Percentiles rank a stretch among this genome's conserved stretches.
These are phyloP conservation scores for Pangasius macronema DNA, from an alignment of 2,797 vertebrate species.

Conservation along the genomic window DNA sequence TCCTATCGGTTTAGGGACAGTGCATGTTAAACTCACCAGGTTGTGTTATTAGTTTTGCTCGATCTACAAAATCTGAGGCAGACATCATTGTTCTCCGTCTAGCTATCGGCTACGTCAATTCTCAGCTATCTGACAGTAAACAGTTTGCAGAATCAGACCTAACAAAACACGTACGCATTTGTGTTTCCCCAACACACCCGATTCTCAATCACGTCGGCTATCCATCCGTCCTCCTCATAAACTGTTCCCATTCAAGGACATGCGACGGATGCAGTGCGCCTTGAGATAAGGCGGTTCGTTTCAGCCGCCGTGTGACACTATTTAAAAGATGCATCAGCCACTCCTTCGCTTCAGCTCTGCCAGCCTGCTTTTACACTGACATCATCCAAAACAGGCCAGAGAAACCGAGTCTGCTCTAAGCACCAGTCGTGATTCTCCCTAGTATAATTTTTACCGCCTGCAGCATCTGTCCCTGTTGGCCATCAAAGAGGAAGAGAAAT, in stretches of 20 bases:
- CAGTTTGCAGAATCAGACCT: conserved; percentile 30
- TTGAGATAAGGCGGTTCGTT: conserved; percentile 52
- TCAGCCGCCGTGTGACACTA: conserved; percentile 52
- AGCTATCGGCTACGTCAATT: conserved; percentile 23
- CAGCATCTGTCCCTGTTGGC: conserved; percentile 62
- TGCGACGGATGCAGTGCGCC: conserved; percentile 13
- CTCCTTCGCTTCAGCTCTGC: conserved; percentile 18
- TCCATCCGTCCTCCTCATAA: conserved; percentile 31
- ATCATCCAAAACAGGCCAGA: conserved; percentile 42
- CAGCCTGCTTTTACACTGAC: conserved; percentile 45
- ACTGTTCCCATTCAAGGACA: conserved; percentile 49
- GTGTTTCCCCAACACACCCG: conserved; percentile 15
- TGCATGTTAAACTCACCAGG: conserved; percentile 19
- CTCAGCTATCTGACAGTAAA: conserved; percentile 42
- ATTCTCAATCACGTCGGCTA: conserved; percentile 45
- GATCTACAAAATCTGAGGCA: conserved; percentile 36
- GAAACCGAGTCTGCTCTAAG: conserved; percentile 43
- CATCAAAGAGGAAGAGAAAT: conserved; percentile 62
- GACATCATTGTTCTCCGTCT: conserved; percentile 32
- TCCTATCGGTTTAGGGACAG: conserved; percentile 12
- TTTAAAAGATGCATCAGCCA: conserved; percentile 49
- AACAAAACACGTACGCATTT: conserved; percentile 14
- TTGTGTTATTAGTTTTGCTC: conserved; percentile 41
- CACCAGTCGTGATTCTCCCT: conserved; percentile 53
- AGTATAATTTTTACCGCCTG: conserved; percentile 60